phyloP scores from a whole-genome alignment of 2,888 invertebrate species.

The Synanthedon andrenaeformis region DNA sequence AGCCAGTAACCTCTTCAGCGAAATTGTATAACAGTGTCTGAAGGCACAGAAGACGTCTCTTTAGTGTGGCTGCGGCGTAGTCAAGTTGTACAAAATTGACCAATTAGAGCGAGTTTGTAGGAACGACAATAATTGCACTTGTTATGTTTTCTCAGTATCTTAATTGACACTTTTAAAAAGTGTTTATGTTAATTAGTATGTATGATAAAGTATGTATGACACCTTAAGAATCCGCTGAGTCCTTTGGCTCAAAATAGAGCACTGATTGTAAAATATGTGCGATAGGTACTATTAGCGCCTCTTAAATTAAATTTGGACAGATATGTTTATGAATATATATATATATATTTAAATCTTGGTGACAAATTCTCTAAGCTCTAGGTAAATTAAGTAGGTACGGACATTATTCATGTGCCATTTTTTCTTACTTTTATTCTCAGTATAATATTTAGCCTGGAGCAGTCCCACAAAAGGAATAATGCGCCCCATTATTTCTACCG shows the following conservation, averaged over 20 bases:
- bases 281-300: no score
- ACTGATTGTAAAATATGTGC: no score
- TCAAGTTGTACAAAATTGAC: neutral
- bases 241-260: no score
- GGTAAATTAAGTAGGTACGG: no score
- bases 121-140: neutral
- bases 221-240: no score
- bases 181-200: no score
- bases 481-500: neutral
- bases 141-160: neutral
- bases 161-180: no score
- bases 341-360: no score
- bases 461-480: neutral
- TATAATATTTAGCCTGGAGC: neutral
- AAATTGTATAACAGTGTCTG: neutral
- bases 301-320: no score
- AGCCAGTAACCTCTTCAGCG: neutral
- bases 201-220: no score
- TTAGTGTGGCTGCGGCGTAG: neutral
- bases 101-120: neutral
- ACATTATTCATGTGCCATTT: neutral
- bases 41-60: neutral
- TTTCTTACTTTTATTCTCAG: neutral
- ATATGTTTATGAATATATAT: no score
- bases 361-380: no score